Percentiles rank a stretch among this genome's conserved stretches.
These are phyloP conservation scores for Acromyrmex echinatior DNA, from an alignment of 1,140 invertebrate genomes.

Conservation along the genomic window DNA sequence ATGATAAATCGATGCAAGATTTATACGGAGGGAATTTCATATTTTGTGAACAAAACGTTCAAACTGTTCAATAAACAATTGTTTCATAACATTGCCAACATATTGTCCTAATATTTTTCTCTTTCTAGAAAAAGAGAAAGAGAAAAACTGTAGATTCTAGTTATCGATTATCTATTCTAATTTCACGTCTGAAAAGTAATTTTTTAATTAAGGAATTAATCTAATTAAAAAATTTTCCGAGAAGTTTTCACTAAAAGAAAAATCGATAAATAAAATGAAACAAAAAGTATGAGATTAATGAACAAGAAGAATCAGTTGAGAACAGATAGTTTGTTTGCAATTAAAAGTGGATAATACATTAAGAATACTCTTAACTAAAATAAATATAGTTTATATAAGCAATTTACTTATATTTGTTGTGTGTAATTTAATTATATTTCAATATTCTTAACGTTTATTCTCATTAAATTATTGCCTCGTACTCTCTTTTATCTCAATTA, in stretches of 20 bases:
- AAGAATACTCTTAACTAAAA: neutral
- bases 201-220: neutral
- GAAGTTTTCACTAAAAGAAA: conserved; percentile 7
- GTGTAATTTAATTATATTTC: too few species aligned
- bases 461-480: neutral
- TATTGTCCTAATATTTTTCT: neutral
- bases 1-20: neutral
- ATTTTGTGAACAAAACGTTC: neutral
- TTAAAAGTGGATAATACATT: neutral
- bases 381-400: too few species aligned
- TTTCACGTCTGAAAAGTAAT: neutral
- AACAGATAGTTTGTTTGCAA: neutral
- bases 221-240: neutral
- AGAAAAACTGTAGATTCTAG: conserved; percentile 1
- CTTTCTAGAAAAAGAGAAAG: neutral
- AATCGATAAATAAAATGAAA: neutral
- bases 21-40: conserved; percentile 25
- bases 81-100: neutral
- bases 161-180: neutral
- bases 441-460: conserved; percentile 1
- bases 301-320: neutral
- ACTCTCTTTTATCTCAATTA: neutral
- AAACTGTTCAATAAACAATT: conserved; percentile 22
- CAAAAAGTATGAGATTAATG: neutral
- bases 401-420: too few species aligned